Evolutionary conservation across 92 coral and sea anemone genomes (phyloP).

Genomic region (Zoanthus sociatus): DNA sequence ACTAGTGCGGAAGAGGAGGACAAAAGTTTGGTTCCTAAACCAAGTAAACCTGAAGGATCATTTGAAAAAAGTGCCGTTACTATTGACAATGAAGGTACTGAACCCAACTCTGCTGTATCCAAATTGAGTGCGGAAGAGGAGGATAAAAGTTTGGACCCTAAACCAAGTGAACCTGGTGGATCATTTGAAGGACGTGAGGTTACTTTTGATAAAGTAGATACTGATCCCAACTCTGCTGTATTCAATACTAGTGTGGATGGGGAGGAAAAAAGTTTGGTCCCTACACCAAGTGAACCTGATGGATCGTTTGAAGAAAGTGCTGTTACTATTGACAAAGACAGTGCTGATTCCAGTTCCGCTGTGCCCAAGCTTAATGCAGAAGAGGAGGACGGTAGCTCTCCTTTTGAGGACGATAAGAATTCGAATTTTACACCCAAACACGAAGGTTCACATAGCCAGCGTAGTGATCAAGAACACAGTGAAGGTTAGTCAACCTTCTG

Average conservation of each 20-base stretch:
- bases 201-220: background rate
- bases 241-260: too few relatives aligned
- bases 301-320: too few relatives aligned
- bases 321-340: too few relatives aligned
- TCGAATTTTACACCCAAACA: background rate
- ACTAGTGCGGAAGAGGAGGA: too few relatives aligned
- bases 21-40: too few relatives aligned
- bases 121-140: background rate
- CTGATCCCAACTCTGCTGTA: too few relatives aligned
- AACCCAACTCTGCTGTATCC: background rate
- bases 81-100: background rate
- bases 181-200: background rate
- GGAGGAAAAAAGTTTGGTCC: too few relatives aligned
- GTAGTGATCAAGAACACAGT: background rate
- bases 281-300: too few relatives aligned
- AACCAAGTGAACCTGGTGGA: background rate
- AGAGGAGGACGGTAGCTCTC: too few relatives aligned
- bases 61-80: background rate
- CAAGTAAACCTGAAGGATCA: too few relatives aligned
- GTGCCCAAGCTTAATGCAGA: too few relatives aligned
- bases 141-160: background rate
- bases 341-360: too few relatives aligned
- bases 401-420: background rate
- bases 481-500: slow-evolving; percentile 33
- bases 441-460: background rate